Evolutionary conservation across 2,888 invertebrate species (phyloP), one percentile per base, ranked within the genome.

Genomic region (Hypolimnas misippus): DNA sequence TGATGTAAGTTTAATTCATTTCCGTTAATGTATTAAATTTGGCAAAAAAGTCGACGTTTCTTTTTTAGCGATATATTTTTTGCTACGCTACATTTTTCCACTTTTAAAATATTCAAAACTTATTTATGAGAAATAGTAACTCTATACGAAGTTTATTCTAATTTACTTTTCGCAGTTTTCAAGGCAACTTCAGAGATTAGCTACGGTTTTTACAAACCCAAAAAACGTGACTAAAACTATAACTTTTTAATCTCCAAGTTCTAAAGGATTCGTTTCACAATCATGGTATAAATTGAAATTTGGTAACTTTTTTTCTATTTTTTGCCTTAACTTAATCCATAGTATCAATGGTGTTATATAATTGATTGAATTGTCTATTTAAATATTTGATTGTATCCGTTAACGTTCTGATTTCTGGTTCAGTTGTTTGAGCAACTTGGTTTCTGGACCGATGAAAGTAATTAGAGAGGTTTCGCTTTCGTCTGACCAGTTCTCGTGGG

Each of bases 391-490:
- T 56, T n/a, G 12, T 51, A 25, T 52, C 40, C 25, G 49, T 49
- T 49, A 51, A 16, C 29, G 56, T 52, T 42, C 40, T 46, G 12
- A 35, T 50, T 57, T 35, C 33, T 44, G 31, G 6, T 12, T 53
- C 49, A 10, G 44, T 56, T 63, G 50, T 42, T 57, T 33, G 56
- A 42, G 58, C 57, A 63, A 63, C 54, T 51, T 59, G 61, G 74
- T 73, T 77, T 77, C 73, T 71, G 77, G 74, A 76, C 74, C 79
- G 78, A 86, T 83, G 86, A 87, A 86, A 86, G 87, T 83, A 84
- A 87, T 86, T 84, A 86, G 81, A 74, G 73, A 67, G 77, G 79
- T 84, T 84, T 86, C 84, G 82, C 83, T 87, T 86, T 86, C 85
- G 76, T 80, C 76, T 69, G 76, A 82, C 84, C 81, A 76, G 84